Conservation (phyloP, 2,888 invertebrate species). For the Troilus luridus region DNA sequence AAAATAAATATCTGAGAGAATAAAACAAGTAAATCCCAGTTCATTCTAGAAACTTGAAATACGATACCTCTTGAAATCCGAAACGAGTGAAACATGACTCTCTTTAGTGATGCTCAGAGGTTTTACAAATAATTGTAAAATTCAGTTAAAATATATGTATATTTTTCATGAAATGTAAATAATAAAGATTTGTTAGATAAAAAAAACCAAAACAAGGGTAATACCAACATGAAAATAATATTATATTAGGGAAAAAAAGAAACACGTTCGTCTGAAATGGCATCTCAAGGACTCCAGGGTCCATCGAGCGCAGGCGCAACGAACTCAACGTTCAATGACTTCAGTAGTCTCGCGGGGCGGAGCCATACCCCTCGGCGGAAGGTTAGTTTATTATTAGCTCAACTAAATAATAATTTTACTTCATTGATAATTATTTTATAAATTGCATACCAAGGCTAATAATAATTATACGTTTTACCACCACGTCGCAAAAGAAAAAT, state of each 20-base stretch:
- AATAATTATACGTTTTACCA: background rate
- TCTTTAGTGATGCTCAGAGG: background rate
- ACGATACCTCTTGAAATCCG: background rate
- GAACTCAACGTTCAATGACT: conserved; percentile 33
- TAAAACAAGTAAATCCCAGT: background rate
- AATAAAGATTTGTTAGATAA: background rate
- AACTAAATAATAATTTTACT: background rate
- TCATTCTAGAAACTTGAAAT: background rate
- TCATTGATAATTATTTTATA: background rate
- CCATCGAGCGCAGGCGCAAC: conserved; percentile 5
- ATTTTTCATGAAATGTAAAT: background rate
- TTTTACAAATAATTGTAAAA: background rate
- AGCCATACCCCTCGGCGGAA: background rate
- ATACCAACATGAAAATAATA: background rate
- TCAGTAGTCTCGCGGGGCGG: conserved; percentile 30
- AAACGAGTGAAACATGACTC: background rate
- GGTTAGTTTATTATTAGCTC: background rate
- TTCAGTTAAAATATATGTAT: background rate
- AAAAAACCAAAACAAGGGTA: background rate
- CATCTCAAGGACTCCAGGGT: background rate
- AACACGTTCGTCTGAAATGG: background rate
- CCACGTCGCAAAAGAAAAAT: background rate
- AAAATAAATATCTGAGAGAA: background rate
- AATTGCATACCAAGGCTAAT: background rate
- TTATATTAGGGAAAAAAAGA: background rate